Evolutionary conservation across 2,113 vertebrate genomes (phyloP).

Genomic region (Colossoma macropomum): DNA sequence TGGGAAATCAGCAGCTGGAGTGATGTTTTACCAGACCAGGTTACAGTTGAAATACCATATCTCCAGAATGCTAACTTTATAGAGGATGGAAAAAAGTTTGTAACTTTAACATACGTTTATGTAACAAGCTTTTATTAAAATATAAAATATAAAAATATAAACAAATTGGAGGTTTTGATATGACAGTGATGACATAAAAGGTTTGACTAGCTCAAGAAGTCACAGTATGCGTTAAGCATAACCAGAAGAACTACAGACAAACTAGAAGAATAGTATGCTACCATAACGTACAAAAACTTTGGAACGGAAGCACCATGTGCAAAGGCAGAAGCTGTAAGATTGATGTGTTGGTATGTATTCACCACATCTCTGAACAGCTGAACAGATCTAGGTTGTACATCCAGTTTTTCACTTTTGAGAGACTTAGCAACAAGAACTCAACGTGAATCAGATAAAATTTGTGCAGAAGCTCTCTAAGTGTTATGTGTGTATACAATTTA

Average conservation of each 20-base stretch:
- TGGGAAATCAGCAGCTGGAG: constrained; percentile 5
- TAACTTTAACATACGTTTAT: not conserved
- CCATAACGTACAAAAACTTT: not conserved
- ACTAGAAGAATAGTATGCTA: too few relatives aligned
- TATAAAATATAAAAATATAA: not conserved
- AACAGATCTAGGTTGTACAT: not conserved
- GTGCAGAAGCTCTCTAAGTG: not conserved
- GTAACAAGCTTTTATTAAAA: too few relatives aligned
- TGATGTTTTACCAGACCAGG: not conserved
- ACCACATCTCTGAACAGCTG: not conserved
- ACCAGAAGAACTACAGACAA: not conserved
- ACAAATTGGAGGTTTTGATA: not conserved
- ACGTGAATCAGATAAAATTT: not conserved
- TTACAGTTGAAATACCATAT: not conserved
- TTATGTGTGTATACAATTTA: not conserved
- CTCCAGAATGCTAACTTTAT: not conserved
- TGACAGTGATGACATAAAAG: not conserved
- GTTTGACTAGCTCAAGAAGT: too few relatives aligned
- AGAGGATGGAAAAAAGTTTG: not conserved
- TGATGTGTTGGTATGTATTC: not conserved
- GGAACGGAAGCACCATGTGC: not conserved
- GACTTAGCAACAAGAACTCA: not conserved
- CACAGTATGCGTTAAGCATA: not conserved
- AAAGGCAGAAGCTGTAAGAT: not conserved
- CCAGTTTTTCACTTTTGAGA: not conserved